Evolutionary conservation across 2,797 vertebrate species (phyloP), one percentile per base, ranked within the genome.

Genomic region (Champsocephalus esox): DNA sequence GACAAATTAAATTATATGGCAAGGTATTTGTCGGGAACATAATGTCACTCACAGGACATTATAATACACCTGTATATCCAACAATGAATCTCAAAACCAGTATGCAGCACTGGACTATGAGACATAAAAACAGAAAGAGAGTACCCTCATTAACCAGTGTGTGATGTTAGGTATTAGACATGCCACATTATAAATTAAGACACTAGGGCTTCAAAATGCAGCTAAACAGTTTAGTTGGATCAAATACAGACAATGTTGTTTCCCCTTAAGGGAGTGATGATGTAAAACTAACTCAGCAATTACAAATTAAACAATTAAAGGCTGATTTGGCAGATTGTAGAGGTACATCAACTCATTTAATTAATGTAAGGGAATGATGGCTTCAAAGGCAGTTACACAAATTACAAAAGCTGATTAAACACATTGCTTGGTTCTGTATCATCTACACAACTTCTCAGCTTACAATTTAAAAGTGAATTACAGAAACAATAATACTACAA

Each of bases 1-100:
- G n/a, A 34, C 48, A 28, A 59, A 9, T 34, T 11, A 10, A 38
- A 57, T 67, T 9, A 62, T 28, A 34, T 28, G 12, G 19, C 45
- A 48, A 41, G 45, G 4, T 52, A 46, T 64, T 70, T 52, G 12
- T 69, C 44, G 4, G 19, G 50, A 63, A 34, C 32, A 57, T 32
- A n/a, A n/a, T 51, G 12, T 59, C 44, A 45, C 57, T 43, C 19
- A 38, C 38, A 41, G 8, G 10, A 38, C 14, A 44, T 45, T 44
- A 24, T 78, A 61, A 43, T 43, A 62, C 21, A 60, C 28, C 24
- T 49, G 56, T 56, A 7, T 55, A 17, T 34, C 19, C 45, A 45
- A 56, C 11, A 52, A 38, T 73, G 28, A 38, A 75, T 63, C 66
- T 57, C 34, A 34, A 41, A 50, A n/a, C n/a, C 28, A 24, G 11